Evolutionary conservation across 1,140 invertebrate genomes (phyloP).

Genomic region (Hyposmocoma kahamanoa): DNA sequence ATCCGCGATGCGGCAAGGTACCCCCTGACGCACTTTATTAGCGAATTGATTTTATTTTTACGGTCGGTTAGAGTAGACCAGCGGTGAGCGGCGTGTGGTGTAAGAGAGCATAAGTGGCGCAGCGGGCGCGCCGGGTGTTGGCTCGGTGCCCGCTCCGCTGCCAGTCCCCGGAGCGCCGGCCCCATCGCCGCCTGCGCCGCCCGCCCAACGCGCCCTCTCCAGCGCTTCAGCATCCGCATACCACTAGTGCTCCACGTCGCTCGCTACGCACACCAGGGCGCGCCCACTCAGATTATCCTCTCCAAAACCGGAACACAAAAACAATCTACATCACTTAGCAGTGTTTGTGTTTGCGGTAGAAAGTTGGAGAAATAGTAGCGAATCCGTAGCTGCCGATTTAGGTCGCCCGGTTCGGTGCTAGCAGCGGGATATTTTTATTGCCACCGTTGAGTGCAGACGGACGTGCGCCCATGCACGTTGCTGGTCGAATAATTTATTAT

Average conservation of each 20-base stretch:
- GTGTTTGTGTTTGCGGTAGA: constrained; percentile 25
- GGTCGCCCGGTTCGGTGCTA: constrained; percentile 66
- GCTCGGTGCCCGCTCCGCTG: constrained; percentile 53
- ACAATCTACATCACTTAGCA: constrained; percentile 12
- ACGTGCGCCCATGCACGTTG: constrained; percentile 47
- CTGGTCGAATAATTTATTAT: constrained; percentile 58
- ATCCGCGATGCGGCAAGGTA: constrained; percentile 6
- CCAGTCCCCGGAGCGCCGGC: constrained; percentile 55
- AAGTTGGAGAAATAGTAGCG: constrained; percentile 28
- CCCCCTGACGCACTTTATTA: constrained; percentile 25
- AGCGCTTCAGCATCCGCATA: neutral
- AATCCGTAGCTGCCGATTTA: constrained; percentile 47
- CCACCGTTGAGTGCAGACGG: constrained; percentile 57
- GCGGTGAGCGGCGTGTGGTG: constrained; percentile 32
- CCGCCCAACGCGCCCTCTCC: constrained; percentile 1
- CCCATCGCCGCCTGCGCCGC: constrained; percentile 42
- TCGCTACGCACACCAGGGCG: neutral
- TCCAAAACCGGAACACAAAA: neutral
- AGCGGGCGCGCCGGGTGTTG: constrained; percentile 39
- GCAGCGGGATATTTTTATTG: constrained; percentile 69
- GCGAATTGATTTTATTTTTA: constrained; percentile 53
- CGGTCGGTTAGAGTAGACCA: constrained; percentile 29
- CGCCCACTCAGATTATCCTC: neutral
- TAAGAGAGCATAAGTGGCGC: constrained; percentile 55
- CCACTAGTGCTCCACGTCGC: constrained; percentile 8